These are phyloP conservation scores for Bungarus multicinctus DNA, from an alignment of 2,113 vertebrate genomes.

Conservation along the genomic window DNA sequence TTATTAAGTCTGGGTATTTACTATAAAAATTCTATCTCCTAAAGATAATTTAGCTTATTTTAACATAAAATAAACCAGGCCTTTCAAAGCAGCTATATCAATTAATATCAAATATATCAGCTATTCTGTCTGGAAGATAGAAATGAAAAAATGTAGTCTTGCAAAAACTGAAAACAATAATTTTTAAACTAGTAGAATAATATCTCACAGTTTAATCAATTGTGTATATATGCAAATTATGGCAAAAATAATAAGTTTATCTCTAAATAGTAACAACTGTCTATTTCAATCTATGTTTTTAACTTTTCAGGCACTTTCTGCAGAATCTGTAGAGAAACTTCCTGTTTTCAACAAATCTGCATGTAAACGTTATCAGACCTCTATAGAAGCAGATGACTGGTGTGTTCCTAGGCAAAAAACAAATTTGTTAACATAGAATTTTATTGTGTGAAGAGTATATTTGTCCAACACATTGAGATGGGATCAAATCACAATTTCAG, in stretches of 20 bases:
- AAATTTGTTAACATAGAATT: conserved; percentile 76
- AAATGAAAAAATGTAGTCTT: not conserved
- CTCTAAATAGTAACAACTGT: not conserved
- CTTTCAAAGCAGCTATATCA: not conserved
- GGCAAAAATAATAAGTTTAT: not conserved
- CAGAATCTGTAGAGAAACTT: conserved; percentile 92
- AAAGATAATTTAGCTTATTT: not conserved
- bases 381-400: conserved; percentile 91
- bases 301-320: conserved; percentile 84
- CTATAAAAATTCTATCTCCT: not conserved
- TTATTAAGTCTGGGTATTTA: not conserved
- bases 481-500: conserved; percentile 64
- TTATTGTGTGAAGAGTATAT: conserved; percentile 58
- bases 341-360: conserved; percentile 97
- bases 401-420: conserved; percentile 91
- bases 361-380: conserved; percentile 87
- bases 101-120: not conserved
- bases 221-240: not conserved
- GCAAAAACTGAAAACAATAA: not conserved
- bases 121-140: not conserved
- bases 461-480: conserved; percentile 16
- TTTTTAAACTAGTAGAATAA: not conserved
- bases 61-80: no score
- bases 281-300: not conserved
- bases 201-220: not conserved